Evolutionary conservation across 2,888 invertebrate genomes (phyloP).

Genomic region (Phasia obesa): DNA sequence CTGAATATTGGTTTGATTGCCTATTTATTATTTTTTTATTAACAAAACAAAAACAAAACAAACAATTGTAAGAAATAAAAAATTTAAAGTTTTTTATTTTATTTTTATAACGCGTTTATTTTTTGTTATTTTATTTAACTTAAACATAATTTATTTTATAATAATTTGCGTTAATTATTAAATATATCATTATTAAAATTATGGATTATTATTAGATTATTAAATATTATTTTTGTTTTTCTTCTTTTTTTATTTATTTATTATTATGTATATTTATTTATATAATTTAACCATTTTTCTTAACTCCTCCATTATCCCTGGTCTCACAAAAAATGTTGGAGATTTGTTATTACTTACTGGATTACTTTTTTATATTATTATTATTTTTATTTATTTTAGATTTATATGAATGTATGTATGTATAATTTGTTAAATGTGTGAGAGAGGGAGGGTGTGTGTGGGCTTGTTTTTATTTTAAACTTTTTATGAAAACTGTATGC

Average conservation of each 20-base stretch:
- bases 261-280: conserved; percentile 61
- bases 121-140: conserved; percentile 71
- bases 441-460: conserved; percentile 28
- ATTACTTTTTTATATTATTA: conserved; percentile 47
- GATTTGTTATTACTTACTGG: conserved; percentile 48
- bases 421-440: conserved; percentile 42
- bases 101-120: conserved; percentile 71
- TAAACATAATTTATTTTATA: conserved; percentile 74
- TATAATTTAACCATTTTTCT: conserved; percentile 61
- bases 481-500: conserved; percentile 26
- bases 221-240: conserved; percentile 42
- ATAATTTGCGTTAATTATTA: conserved; percentile 74
- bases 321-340: conserved; percentile 55
- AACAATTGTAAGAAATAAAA: conserved; percentile 26
- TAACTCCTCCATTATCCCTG: conserved; percentile 58
- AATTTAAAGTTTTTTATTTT: conserved; percentile 40
- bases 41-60: conserved; percentile 15
- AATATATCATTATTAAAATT: conserved; percentile 68
- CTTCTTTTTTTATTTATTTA: conserved; percentile 38
- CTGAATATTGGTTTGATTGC: conserved; percentile 59
- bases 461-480: conserved; percentile 9
- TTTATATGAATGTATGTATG: conserved; percentile 28
- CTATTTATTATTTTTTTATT: conserved; percentile 40
- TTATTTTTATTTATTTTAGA: conserved; percentile 30
- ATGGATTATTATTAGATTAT: conserved; percentile 61